These are phyloP conservation scores for Zenarchopterus dispar DNA, from an alignment of 2,797 vertebrate genomes.

Conservation along the genomic window DNA sequence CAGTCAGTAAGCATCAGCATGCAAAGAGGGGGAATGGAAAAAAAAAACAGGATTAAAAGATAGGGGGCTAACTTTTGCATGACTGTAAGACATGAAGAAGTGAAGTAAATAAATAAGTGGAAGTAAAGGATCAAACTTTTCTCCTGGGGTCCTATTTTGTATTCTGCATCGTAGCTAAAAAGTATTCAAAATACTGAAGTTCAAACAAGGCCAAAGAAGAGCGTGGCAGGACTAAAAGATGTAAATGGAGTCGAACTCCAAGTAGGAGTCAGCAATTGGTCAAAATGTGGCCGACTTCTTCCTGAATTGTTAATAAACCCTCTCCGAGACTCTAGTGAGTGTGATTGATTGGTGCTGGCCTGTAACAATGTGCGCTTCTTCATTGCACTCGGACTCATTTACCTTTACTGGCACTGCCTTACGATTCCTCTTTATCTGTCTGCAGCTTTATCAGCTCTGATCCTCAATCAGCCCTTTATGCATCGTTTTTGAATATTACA, in stretches of 20 bases:
- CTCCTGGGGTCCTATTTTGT: no score
- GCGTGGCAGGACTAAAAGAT: conserved; percentile 16
- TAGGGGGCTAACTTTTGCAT: no score
- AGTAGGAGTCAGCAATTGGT: conserved; percentile 59
- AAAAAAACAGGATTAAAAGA: no score
- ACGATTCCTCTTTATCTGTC: conserved; percentile 50
- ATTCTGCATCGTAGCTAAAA: background rate
- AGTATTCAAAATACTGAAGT: conserved; percentile 2
- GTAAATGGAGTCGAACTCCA: conserved; percentile 30
- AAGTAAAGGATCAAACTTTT: no score
- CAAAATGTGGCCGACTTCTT: conserved; percentile 54
- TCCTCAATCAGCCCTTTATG: conserved; percentile 44
- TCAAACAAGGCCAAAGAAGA: conserved; percentile 4
- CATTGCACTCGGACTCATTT: conserved; percentile 63
- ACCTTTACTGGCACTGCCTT: conserved; percentile 47
- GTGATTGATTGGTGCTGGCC: conserved; percentile 66
- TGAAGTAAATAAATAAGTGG: no score
- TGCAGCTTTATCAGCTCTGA: conserved; percentile 42
- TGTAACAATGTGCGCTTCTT: conserved; percentile 61
- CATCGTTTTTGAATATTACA: conserved; percentile 58
- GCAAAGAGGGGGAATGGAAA: no score
- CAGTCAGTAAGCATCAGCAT: no score
- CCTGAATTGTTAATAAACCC: conserved; percentile 76
- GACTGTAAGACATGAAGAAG: no score
- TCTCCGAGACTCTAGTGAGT: conserved; percentile 56